A percentile compares a stretch with the other conserved stretches of the same genome.
phyloP scores from a whole-genome alignment of 2,888 invertebrate species.

The Argynnis bischoffii region DNA sequence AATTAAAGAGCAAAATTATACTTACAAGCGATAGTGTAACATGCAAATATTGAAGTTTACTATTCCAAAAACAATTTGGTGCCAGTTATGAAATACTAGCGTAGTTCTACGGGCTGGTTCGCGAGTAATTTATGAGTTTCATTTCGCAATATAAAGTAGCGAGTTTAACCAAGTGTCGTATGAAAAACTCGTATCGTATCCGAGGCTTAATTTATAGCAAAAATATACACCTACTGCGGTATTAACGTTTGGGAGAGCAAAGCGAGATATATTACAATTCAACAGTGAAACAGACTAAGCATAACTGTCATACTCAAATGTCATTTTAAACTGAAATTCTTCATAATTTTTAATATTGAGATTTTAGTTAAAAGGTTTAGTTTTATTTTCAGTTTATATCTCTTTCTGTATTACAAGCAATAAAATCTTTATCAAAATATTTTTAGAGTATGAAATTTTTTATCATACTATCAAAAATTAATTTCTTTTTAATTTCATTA shows the following conservation, averaged over 20 bases:
- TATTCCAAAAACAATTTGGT: constrained; percentile 21
- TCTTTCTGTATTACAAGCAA: too few species aligned
- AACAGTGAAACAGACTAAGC: constrained; percentile 3
- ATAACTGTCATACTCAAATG: background rate
- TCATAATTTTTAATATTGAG: too few species aligned
- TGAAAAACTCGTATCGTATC: constrained; percentile 73
- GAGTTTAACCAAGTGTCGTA: constrained; percentile 67
- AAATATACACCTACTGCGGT: constrained; percentile 62
- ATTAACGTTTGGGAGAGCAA: constrained; percentile 37
- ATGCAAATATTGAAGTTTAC: constrained; percentile 17
- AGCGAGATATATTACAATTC: constrained; percentile 20
- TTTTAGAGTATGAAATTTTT: too few species aligned
- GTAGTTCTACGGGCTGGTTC: constrained; percentile 32
- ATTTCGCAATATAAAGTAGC: constrained; percentile 73
- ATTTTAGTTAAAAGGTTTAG: too few species aligned
- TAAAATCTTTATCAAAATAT: too few species aligned
- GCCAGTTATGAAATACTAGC: constrained; percentile 38
- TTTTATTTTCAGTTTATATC: too few species aligned
- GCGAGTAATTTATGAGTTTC: constrained; percentile 75
- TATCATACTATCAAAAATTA: too few species aligned
- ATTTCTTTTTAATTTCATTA: too few species aligned
- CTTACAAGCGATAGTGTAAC: constrained; percentile 4
- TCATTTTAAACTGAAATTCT: background rate
- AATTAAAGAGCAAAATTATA: constrained; percentile 14
- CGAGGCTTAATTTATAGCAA: constrained; percentile 71